Conservation (phyloP, 2,113 vertebrate genomes). For the Callithrix jacchus region DNA sequence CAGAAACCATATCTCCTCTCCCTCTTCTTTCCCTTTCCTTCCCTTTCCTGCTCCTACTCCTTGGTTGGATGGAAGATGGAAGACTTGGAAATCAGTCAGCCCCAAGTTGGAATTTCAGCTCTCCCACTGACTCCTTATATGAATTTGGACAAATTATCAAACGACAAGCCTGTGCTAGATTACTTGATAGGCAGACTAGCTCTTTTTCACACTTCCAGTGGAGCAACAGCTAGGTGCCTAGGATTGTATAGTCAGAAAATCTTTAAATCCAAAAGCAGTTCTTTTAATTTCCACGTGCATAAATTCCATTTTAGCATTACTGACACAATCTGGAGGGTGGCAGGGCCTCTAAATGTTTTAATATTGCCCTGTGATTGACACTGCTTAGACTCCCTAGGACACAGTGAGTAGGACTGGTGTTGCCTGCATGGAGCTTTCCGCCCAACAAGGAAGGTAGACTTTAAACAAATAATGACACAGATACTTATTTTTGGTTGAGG, state of each 20-base stretch:
- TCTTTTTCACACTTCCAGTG: neutral
- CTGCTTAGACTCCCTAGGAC: neutral
- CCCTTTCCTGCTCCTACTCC: neutral
- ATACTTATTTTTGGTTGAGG: neutral
- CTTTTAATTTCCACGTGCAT: neutral
- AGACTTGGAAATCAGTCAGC: neutral
- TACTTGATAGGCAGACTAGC: neutral
- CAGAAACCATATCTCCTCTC: neutral
- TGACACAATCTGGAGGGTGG: neutral
- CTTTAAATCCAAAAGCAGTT: neutral
- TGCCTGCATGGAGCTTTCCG: neutral
- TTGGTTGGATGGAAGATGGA: neutral
- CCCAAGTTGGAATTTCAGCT: neutral
- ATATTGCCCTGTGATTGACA: neutral
- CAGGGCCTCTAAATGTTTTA: neutral
- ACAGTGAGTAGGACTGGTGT: neutral
- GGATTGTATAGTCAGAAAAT: slow-evolving; percentile 12
- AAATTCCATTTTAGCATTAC: neutral
- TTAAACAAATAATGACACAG: neutral
- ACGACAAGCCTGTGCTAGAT: neutral
- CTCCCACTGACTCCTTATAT: neutral
- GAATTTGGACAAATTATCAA: neutral
- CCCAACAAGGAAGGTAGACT: neutral
- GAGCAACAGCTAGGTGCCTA: neutral
- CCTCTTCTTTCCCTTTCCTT: neutral